phyloP scores from a whole-genome alignment of 2,888 invertebrate genomes.

The Drosophila conformis region DNA sequence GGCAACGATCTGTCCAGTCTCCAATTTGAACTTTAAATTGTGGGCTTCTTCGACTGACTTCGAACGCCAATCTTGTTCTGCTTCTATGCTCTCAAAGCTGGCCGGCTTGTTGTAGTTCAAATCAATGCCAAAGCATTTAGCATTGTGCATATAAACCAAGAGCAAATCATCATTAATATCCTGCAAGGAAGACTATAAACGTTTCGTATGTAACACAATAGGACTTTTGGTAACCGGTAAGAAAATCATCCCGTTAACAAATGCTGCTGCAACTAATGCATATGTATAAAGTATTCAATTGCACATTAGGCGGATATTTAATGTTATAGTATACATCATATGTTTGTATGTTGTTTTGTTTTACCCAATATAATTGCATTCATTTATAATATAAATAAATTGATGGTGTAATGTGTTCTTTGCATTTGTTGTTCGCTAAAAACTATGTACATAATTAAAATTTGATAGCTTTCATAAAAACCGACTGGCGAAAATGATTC shows the following conservation, averaged over 20 bases:
- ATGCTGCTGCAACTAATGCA: neutral
- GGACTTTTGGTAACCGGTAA: neutral
- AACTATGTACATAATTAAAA: neutral
- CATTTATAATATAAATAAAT: neutral
- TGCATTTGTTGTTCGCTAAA: neutral
- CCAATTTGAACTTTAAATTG: constrained; percentile 87
- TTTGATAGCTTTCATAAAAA: neutral
- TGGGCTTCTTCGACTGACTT: constrained; percentile 88
- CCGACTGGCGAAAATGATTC: neutral
- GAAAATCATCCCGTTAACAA: neutral
- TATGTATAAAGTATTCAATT: too few relatives aligned
- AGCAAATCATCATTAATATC: constrained; percentile 85
- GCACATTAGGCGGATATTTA: too few relatives aligned
- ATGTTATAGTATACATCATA: too few relatives aligned
- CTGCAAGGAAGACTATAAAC: constrained; percentile 10
- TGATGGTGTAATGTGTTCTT: too few relatives aligned
- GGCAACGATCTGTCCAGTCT: constrained; percentile 87
- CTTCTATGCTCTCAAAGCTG: constrained; percentile 87
- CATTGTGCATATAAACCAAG: constrained; percentile 87
- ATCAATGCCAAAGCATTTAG: constrained; percentile 89
- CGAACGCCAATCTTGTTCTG: constrained; percentile 88
- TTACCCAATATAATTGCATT: neutral
- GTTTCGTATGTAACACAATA: neutral
- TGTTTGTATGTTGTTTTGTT: too few relatives aligned
- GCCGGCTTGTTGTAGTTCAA: constrained; percentile 87